Evolutionary conservation across 2,797 vertebrate species (phyloP).

Genomic region (Enteromius viviparus): DNA sequence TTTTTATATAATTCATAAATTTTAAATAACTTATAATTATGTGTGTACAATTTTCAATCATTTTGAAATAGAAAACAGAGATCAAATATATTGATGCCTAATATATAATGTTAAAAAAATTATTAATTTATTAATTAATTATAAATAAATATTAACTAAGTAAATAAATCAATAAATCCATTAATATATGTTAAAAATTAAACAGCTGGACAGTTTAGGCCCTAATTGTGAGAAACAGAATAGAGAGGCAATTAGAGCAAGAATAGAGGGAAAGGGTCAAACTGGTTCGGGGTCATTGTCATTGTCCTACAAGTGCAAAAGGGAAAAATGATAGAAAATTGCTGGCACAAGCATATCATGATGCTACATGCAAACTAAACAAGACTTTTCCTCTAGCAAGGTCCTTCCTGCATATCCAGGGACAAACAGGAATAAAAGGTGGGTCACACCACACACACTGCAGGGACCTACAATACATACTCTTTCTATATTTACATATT

Average conservation of each 20-base stretch:
- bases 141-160: no score
- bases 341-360: conserved; percentile 32
- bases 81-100: no score
- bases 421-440: conserved; percentile 6
- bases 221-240: background rate
- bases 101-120: no score
- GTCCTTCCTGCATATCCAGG: background rate
- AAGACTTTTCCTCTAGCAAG: conserved; percentile 27
- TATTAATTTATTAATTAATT: no score
- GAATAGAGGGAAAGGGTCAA: background rate
- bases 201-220: background rate
- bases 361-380: conserved; percentile 10
- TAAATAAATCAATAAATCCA: background rate
- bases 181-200: background rate
- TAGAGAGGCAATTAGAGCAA: background rate
- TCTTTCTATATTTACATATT: background rate
- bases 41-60: no score
- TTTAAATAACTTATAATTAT: background rate
- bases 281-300: conserved; percentile 7
- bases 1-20: background rate
- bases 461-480: background rate
- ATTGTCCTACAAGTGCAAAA: conserved; percentile 20
- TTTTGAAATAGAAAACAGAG: no score
- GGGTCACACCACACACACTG: background rate
- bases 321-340: conserved; percentile 6